phyloP scores from a whole-genome alignment of 2,888 invertebrate genomes.

The Lycophotia porphyrea region DNA sequence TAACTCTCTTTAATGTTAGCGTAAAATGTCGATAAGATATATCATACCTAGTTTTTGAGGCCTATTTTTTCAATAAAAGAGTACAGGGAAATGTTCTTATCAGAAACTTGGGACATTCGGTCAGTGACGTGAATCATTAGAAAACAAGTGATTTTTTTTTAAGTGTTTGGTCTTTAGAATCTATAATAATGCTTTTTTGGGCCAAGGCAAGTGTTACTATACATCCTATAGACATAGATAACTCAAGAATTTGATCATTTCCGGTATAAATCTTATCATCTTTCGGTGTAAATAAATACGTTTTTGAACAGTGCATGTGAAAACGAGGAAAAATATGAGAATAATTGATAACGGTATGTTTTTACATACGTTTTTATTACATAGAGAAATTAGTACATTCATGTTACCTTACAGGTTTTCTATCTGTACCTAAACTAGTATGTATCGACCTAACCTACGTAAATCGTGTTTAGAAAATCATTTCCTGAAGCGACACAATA shows the following conservation, averaged over 20 bases:
- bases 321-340: slow-evolving; percentile 48
- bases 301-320: slow-evolving; percentile 24
- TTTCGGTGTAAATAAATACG: slow-evolving; percentile 47
- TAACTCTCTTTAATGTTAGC: slow-evolving; percentile 76
- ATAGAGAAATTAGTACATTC: slow-evolving; percentile 7
- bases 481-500: slow-evolving; percentile 20
- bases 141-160: slow-evolving; percentile 16
- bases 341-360: slow-evolving; percentile 45
- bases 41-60: slow-evolving; percentile 63
- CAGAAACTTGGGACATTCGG: slow-evolving; percentile 30
- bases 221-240: slow-evolving; percentile 38
- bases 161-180: slow-evolving; percentile 10
- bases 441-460: neutral
- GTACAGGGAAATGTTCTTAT: slow-evolving; percentile 58
- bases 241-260: slow-evolving; percentile 48
- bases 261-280: slow-evolving; percentile 44
- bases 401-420: neutral
- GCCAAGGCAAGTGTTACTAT: slow-evolving; percentile 27
- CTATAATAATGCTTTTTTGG: slow-evolving; percentile 35
- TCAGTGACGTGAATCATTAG: slow-evolving; percentile 51
- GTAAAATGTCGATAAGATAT: slow-evolving; percentile 69
- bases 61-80: slow-evolving; percentile 63
- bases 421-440: neutral
- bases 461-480: slow-evolving; percentile 19
- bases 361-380: no score